Conservation (phyloP, 1,140 invertebrate genomes). For the Neodiprion fabricii region DNA sequence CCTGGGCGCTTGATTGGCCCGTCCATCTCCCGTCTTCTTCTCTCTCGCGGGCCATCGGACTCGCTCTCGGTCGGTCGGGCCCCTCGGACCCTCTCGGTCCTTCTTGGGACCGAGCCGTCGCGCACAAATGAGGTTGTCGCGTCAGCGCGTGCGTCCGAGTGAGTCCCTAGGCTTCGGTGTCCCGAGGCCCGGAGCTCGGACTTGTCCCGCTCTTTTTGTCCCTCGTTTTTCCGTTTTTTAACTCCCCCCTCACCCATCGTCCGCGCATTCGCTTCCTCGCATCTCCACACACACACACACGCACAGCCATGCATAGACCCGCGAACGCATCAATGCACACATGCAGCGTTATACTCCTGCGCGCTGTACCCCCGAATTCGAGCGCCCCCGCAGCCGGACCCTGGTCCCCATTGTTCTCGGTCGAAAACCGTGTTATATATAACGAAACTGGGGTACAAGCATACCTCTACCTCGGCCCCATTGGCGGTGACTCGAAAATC, state of each 20-base stretch:
- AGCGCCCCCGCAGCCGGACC: not conserved
- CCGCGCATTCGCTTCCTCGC: not conserved
- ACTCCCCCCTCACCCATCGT: not conserved
- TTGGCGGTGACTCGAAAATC: not conserved
- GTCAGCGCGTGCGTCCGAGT: slow-evolving; percentile 49
- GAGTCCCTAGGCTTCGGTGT: slow-evolving; percentile 29
- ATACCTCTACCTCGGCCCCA: not conserved
- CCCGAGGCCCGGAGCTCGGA: slow-evolving; percentile 20
- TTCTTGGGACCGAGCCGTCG: slow-evolving; percentile 41
- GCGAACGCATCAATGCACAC: no score
- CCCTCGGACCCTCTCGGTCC: slow-evolving; percentile 6
- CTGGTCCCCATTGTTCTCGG: not conserved
- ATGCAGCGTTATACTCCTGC: no score
- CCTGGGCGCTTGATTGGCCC: slow-evolving; percentile 48
- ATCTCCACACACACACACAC: not conserved
- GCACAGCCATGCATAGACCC: not conserved
- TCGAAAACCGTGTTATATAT: no score
- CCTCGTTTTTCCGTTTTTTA: slow-evolving; percentile 10
- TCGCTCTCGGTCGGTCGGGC: not conserved
- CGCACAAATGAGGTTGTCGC: slow-evolving; percentile 61
- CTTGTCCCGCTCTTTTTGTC: slow-evolving; percentile 8
- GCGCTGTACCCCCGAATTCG: no score
- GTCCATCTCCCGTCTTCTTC: slow-evolving; percentile 37
- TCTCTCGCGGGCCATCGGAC: slow-evolving; percentile 24
- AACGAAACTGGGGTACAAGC: not conserved